phyloP scores from a whole-genome alignment of 2,888 invertebrate species.

The Globia sparganii region DNA sequence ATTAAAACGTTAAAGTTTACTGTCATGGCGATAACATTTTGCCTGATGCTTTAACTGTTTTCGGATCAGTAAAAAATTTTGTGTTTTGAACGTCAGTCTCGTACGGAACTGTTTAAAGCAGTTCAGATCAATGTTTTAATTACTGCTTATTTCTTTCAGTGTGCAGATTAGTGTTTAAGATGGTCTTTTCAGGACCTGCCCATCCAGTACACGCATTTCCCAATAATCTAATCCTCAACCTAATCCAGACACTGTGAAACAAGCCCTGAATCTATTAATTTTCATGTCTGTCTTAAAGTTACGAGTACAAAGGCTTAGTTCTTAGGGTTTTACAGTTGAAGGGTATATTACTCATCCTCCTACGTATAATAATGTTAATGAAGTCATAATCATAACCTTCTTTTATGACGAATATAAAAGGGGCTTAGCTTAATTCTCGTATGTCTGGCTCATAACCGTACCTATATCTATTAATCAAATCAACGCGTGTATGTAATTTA shows the following conservation, averaged over 20 bases:
- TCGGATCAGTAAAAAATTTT: no score
- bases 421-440: constrained; percentile 3
- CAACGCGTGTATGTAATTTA: constrained; percentile 13
- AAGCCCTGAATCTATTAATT: neutral
- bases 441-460: constrained; percentile 16
- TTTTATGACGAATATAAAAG: constrained; percentile 43
- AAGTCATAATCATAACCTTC: constrained; percentile 33
- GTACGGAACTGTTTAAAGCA: no score
- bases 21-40: no score
- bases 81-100: no score
- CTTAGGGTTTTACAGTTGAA: no score
- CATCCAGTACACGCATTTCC: neutral
- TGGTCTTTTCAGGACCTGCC: neutral
- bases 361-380: constrained; percentile 32
- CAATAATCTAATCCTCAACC: neutral
- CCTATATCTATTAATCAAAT: constrained; percentile 50
- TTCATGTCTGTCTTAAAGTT: neutral
- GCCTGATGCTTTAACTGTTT: no score
- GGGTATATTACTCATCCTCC: neutral
- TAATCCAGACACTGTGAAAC: neutral
- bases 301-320: neutral
- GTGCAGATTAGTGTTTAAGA: neutral
- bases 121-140: no score
- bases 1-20: no score
- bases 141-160: no score